These are phyloP conservation scores for Amia ocellicauda DNA, from an alignment of 2,113 vertebrate genomes.

Conservation along the genomic window DNA sequence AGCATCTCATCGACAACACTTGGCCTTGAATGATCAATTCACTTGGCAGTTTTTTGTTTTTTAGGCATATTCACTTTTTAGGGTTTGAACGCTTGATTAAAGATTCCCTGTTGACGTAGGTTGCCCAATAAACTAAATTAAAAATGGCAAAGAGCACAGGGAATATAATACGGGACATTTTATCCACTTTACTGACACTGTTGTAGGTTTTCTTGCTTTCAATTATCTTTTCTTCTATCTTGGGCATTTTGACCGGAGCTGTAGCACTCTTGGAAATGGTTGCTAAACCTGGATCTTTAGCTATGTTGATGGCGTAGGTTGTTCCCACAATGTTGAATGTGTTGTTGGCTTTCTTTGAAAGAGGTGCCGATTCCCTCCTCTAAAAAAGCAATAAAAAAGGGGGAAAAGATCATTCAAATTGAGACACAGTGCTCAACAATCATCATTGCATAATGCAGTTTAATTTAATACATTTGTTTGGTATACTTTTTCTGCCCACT, in stretches of 20 bases:
- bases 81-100: slow-evolving; percentile 88
- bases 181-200: slow-evolving; percentile 98
- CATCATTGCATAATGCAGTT: too few species aligned
- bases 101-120: slow-evolving; percentile 93
- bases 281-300: slow-evolving; percentile 86
- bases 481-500: too few species aligned
- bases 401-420: too few species aligned
- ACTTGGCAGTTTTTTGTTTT: slow-evolving; percentile 28
- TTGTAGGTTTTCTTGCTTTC: slow-evolving; percentile 96
- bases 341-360: slow-evolving; percentile 94
- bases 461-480: too few species aligned
- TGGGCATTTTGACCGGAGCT: slow-evolving; percentile 64
- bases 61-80: slow-evolving; percentile 67
- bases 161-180: slow-evolving; percentile 98
- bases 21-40: slow-evolving; percentile 36
- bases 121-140: slow-evolving; percentile 97
- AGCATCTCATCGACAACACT: slow-evolving; percentile 45
- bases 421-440: too few species aligned
- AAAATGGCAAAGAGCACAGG: slow-evolving; percentile 97
- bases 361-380: slow-evolving; percentile 86
- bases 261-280: slow-evolving; percentile 88
- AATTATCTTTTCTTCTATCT: slow-evolving; percentile 79
- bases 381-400: slow-evolving; percentile 50
- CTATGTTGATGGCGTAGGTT: slow-evolving; percentile 90
- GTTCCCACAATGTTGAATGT: slow-evolving; percentile 97